phyloP scores from a whole-genome alignment of 2,797 vertebrate species.

The Sebastes itinus region DNA sequence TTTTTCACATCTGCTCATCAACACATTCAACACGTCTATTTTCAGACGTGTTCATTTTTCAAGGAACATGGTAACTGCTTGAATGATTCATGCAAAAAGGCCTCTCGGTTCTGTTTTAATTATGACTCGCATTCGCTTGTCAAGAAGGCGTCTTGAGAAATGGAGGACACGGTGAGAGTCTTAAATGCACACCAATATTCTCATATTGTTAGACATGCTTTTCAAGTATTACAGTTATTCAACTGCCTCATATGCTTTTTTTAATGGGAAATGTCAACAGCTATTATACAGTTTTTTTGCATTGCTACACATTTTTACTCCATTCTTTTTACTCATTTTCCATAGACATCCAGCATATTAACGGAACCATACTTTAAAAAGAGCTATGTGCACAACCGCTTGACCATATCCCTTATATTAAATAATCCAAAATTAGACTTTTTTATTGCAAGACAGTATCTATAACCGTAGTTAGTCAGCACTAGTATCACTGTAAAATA shows the following conservation, averaged over 20 bases:
- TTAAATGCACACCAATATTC: background rate
- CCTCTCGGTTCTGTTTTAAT: slow-evolving; percentile 32
- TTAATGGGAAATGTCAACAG: background rate
- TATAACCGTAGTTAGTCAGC: background rate
- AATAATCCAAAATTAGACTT: background rate
- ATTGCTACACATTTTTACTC: background rate
- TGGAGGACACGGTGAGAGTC: background rate
- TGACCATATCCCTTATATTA: background rate
- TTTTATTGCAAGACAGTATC: background rate
- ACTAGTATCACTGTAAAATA: background rate
- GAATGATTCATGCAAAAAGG: slow-evolving; percentile 29
- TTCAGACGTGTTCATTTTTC: slow-evolving; percentile 46
- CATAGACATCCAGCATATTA: background rate
- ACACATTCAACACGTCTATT: slow-evolving; percentile 52
- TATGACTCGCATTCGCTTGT: slow-evolving; percentile 21
- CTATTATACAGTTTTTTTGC: background rate
- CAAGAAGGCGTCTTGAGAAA: background rate
- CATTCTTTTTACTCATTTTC: background rate
- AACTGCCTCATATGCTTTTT: background rate
- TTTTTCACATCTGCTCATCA: slow-evolving; percentile 64
- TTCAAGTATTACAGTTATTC: background rate
- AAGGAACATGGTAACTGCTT: slow-evolving; percentile 24
- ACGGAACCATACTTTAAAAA: background rate
- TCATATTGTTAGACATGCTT: background rate
- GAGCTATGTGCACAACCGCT: background rate